Conservation (phyloP, 2,888 invertebrate genomes). For the Nycteola revayana region DNA sequence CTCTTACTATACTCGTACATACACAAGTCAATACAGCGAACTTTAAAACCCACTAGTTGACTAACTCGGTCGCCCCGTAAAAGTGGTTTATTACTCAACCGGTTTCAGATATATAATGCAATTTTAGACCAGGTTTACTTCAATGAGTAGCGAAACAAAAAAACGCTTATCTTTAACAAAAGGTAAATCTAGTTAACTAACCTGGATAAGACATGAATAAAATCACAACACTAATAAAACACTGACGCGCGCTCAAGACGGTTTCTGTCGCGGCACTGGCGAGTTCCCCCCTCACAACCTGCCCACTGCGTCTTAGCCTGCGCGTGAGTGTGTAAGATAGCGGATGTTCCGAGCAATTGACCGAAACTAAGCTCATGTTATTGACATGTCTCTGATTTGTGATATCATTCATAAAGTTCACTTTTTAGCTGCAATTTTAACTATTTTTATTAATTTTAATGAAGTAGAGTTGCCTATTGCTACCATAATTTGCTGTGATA, state of each 20-base stretch:
- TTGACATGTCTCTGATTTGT: neutral
- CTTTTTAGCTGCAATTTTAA: too few species aligned
- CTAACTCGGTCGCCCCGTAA: conserved; percentile 36
- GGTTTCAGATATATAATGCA: conserved; percentile 19
- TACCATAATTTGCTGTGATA: too few species aligned
- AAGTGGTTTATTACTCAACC: conserved; percentile 38
- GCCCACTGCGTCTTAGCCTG: conserved; percentile 18
- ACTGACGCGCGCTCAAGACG: conserved; percentile 30
- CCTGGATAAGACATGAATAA: conserved; percentile 33
- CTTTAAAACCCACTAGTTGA: conserved; percentile 34
- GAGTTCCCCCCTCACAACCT: conserved; percentile 11
- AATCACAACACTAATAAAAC: conserved; percentile 23
- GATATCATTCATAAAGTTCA: too few species aligned
- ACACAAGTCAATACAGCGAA: conserved; percentile 32
- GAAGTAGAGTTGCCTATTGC: too few species aligned
- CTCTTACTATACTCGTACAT: conserved; percentile 21
- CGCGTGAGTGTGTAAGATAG: conserved; percentile 19
- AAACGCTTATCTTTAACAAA: conserved; percentile 4
- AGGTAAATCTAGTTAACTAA: conserved; percentile 20
- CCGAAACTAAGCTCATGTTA: conserved; percentile 2
- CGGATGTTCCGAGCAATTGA: conserved; percentile 22
- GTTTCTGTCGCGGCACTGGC: conserved; percentile 30
- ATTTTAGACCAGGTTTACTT: conserved; percentile 6
- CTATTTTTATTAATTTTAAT: too few species aligned
- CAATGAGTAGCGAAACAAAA: neutral